Conservation (phyloP, 2,888 invertebrate species). For the Alsophila aescularia region DNA sequence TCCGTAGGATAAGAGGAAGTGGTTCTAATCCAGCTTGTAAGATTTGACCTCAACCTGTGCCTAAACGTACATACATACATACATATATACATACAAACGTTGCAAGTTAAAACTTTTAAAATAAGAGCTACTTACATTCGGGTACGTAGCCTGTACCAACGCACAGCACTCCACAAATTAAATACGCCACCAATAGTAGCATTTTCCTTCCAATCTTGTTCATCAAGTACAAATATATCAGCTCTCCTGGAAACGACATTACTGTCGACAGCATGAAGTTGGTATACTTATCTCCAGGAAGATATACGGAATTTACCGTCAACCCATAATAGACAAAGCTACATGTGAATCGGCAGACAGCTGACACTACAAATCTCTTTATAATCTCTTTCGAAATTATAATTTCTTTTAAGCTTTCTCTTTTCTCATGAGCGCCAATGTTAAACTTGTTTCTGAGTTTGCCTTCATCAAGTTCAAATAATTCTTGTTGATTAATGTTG, state of each 20-base stretch:
- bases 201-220: conserved; percentile 66
- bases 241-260: conserved; percentile 73
- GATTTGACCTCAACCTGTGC: no score
- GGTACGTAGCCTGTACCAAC: conserved; percentile 58
- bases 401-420: conserved; percentile 55
- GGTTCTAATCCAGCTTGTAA: no score
- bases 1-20: no score
- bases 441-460: conserved; percentile 60
- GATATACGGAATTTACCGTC: conserved; percentile 66
- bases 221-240: conserved; percentile 65
- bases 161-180: conserved; percentile 57
- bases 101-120: no score
- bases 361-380: conserved; percentile 55
- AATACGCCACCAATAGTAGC: conserved; percentile 60
- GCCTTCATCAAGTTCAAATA: conserved; percentile 51
- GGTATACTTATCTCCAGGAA: conserved; percentile 70
- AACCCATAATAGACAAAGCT: conserved; percentile 72
- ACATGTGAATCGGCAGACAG: conserved; percentile 58
- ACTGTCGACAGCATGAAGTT: conserved; percentile 67
- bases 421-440: conserved; percentile 52
- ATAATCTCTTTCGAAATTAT: conserved; percentile 61
- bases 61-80: no score
- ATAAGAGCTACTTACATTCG: conserved; percentile 51
- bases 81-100: no score
- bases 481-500: conserved; percentile 53